A percentile compares a stretch with the other conserved stretches of the same genome.
phyloP scores from a whole-genome alignment of 2,113 vertebrate genomes.

The Chaetodon trifascialis region DNA sequence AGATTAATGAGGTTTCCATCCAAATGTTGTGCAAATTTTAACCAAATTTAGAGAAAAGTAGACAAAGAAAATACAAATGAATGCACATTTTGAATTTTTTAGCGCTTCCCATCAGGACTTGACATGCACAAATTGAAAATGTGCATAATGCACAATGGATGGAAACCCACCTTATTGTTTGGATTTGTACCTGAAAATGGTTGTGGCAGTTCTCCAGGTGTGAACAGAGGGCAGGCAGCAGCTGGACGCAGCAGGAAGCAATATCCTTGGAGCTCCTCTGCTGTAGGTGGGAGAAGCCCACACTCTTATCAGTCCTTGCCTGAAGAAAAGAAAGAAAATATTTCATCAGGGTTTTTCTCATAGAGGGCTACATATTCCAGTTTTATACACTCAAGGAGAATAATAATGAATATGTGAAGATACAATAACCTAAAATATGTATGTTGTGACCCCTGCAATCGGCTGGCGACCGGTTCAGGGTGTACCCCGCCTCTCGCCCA shows the following conservation, averaged over 20 bases:
- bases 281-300: constrained; percentile 93
- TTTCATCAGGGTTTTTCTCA: not conserved
- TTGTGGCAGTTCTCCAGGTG: constrained; percentile 97
- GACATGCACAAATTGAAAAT: not conserved
- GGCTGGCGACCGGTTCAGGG: no score
- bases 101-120: no score
- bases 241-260: constrained; percentile 79
- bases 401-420: not conserved
- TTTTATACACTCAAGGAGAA: not conserved
- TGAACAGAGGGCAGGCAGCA: constrained; percentile 91
- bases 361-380: not conserved
- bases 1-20: not conserved
- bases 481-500: no score
- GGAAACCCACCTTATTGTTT: not conserved
- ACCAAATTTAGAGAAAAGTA: no score
- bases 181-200: constrained; percentile 91
- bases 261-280: constrained; percentile 89
- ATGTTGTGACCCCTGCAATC: not conserved
- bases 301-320: constrained; percentile 85
- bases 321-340: constrained; percentile 58
- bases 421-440: not conserved
- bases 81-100: no score
- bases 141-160: not conserved
- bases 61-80: no score
- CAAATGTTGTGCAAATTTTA: no score